Base-by-base conservation (phyloP, 2,113 vertebrate genomes). In the Trogon melanurus region DNA sequence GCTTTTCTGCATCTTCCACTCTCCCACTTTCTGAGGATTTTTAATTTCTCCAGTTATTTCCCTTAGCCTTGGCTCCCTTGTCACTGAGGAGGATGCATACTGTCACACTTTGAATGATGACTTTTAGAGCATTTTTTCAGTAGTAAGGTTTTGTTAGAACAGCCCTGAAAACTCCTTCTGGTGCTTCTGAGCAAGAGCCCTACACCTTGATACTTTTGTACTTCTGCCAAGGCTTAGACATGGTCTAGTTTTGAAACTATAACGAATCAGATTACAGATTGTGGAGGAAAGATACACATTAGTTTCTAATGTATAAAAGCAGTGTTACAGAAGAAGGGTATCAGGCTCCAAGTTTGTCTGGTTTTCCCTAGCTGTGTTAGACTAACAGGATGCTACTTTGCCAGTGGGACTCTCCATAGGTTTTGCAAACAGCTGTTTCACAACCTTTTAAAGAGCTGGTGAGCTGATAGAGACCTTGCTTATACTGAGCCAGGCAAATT, bases 81-180 rank as follows among this genome's bases (percentile, higher is more conserved):
- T 27, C 1, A 18, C 44, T 72, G n/a, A 53, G 14, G 0, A 11
- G 18, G 10, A 69, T 23, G 34, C 50, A 75, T 15, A 13, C 14
- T 34, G 20, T 41, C 61, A 41, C 11, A 47, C 14, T 81, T 36
- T 54, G 6, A 80, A 58, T 48, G 30, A 34, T 19, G 32, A 85
- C 26, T 71, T 88, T 48, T 22, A 69, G 26, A 79, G 8, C 8
- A 71, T 16, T 2, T 91, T 89, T 72, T 60, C 26, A 85, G 34
- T 53, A 64, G 21, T 14, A 71, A 16, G 9, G 6, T 73, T 85
- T 60, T 7, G 8, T 66, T 61, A 48, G 29, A 61, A 58, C 15
- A 74, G 20, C 30, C n/a, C 41, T 79, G 51, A 73, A 79, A 75
- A 64, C 5, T 58, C 29, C 30, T 16, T 25, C 16, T 53, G 32